Base-by-base conservation (phyloP, 2,113 vertebrate genomes). In the Turnix velox region DNA sequence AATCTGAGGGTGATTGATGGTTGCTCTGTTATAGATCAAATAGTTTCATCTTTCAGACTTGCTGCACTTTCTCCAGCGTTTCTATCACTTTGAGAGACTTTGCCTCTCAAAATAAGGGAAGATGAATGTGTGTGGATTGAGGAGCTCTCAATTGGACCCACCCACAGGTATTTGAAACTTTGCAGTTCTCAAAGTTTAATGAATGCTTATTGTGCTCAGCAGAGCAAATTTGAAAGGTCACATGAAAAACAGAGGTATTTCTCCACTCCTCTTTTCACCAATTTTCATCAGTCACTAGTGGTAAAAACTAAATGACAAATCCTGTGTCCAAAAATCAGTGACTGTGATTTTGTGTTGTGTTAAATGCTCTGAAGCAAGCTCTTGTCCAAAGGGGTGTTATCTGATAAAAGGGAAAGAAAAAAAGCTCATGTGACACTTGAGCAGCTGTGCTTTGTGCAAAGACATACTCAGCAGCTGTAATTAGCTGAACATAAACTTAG, bases 1-100 rank as follows among this genome's bases (percentile, higher is more conserved):
- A 82, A 11, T 93, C 71, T 76, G 66, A 89, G 24, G n/a, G 46
- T 94, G 88, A 96, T 96, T 93, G 94, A 95, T 96, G 91, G 45
- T 87, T 62, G 49, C 88, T 72, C 9, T 82, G 58, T 84, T 87
- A 46, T 3, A 82, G 66, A 94, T 63, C 43, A 86, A 37, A 72
- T 55, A 87, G 65, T 91, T 95, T 88, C 83, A 92, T 88, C 83
- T 95, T 86, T 96, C 95, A 93, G 66, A 92, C 74, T 87, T 76
- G 58, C 48, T 89, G 57, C 52, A 82, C 76, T 93, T 91, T 71
- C 62, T 75, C 42, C 54, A 87, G 77, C 68, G 43, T 58, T 94
- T 93, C 88, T 91, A 84, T 92, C 87, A 93, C 76, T 92, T 90
- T n/a, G n/a, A n/a, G 93, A 27, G 74, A 75, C 77, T 72, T 91